Conservation (phyloP, 2,797 vertebrate species). For the Cichlasoma orientale region DNA sequence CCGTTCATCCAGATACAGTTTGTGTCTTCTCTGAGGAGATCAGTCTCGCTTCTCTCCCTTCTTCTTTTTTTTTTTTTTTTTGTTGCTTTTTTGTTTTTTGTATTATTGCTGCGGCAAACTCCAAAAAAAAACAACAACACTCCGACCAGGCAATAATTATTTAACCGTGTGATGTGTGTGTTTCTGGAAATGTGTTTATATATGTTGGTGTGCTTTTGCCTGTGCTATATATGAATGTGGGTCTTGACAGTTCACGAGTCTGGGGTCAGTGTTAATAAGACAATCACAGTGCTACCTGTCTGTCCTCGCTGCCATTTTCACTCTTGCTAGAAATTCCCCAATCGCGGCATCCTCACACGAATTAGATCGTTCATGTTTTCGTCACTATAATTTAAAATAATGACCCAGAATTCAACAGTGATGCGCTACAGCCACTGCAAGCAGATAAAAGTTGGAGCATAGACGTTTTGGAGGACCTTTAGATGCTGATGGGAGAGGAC, state of each 20-base stretch:
- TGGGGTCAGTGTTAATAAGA: constrained; percentile 79
- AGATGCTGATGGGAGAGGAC: constrained; percentile 42
- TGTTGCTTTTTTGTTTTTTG: constrained; percentile 20
- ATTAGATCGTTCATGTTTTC: constrained; percentile 6
- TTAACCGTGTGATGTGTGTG: not conserved
- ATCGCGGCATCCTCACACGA: constrained; percentile 9
- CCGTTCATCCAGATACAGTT: constrained; percentile 19
- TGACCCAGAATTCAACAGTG: constrained; percentile 8
- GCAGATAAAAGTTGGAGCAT: constrained; percentile 31
- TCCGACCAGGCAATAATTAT: constrained; percentile 36
- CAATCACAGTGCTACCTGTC: constrained; percentile 84
- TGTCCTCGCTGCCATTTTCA: constrained; percentile 43
- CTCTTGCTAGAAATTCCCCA: not conserved
- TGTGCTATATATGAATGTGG: constrained; percentile 33
- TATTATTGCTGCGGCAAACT: constrained; percentile 82
- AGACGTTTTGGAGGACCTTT: constrained; percentile 17
- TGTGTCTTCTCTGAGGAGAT: constrained; percentile 25
- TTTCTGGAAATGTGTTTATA: constrained; percentile 29
- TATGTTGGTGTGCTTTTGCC: constrained; percentile 46
- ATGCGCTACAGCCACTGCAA: constrained; percentile 48
- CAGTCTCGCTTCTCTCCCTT: constrained; percentile 15
- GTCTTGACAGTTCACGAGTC: constrained; percentile 82
- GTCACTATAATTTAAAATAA: constrained; percentile 19
- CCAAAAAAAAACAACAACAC: constrained; percentile 19
- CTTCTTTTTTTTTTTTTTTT: constrained; percentile 25